Base-by-base conservation (phyloP, 2,888 invertebrate species). In the Lypha dubia region DNA sequence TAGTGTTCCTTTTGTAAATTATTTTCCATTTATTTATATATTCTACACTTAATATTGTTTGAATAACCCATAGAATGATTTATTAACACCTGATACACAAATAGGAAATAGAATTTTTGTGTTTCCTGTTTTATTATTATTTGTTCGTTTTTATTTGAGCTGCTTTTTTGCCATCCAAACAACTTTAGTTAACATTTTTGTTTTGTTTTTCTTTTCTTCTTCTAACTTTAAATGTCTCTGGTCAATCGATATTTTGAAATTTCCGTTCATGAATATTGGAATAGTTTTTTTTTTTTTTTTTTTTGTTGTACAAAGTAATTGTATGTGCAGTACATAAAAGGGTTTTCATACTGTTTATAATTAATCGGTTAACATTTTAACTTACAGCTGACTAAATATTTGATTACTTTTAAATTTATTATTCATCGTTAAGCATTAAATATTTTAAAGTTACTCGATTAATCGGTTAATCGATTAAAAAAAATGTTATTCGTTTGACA, bases 71-170 rank as follows among this genome's bases (percentile, higher is more conserved):
- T 28, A 28, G 56, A 28, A 28, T 56, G 56, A 56, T 56, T 28
- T 28, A 56, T 56, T 28, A 56, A 56, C 56, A 28, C n/a, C 24
- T 28, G 56, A 0, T 28, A 56, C 53, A 15, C 56, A 24, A 56
- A 28, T 28, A 22, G 56, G n/a, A 28, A 28, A 56, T n/a, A 28
- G n/a, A 6, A 28, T 24, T 28, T 56, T 56, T 56, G 28, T 56
- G 24, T 56, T 56, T 56, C 56, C 56, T 56, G 56, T 8, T 28
- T n/a, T 15, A 28, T 15, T 15, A 28, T 15, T 24, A 53, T 15
- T 53, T 53, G 53, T 53, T 24, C 11, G 15, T 24, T 53, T 28
- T 24, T 28, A 8, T 28, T 44, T 44, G 4, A 15, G 20, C 49
- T 53, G 24, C n/a, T n/a, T 56, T 28, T 56, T 28, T 56, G 28